Base-by-base conservation (phyloP, 2,888 invertebrate genomes). In the Drosophila paranaensis region DNA sequence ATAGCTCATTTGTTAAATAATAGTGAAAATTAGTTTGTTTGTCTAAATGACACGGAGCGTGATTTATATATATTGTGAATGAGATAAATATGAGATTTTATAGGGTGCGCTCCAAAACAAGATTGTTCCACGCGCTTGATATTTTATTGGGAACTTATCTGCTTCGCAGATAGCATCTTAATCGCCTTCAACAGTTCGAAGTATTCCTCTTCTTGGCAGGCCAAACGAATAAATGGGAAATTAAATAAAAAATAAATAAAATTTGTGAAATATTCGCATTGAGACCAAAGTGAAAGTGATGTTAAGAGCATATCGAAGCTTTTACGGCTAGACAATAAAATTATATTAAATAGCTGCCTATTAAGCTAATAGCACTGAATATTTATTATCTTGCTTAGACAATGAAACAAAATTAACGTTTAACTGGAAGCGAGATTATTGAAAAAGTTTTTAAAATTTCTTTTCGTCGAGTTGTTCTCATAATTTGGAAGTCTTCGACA, bases 11-110 rank as follows among this genome's bases (percentile, higher is more conserved):
- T 82, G 82, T 88, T 81, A 71, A 84, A 78, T 81, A 81, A 82
- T 81, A 84, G 82, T 87, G 85, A 84, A 87, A 82, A 82, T 82
- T 79, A 80, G 77, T 79, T 84, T 75, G 76, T 87, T 78, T 77
- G 81, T 69, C 74, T 55, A 53, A 54, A 30, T 54, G 84, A 87
- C 82, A 84, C 46, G 69, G 46, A 67, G 71, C 61, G 66, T 84
- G 88, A 82, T 87, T 84, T 87, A 84, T 82, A 53, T 65, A 60
- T 55, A 63, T 67, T 66, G 68, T 60, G 60, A 50, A 16, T 33
- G 50, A 73, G 54, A 56, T 80, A 78, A 78, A 62, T 64, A 58
- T 67, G 4, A 45, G 54, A 46, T 64, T 79, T 58, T 63, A 54
- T 60, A 62, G 70, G 55, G 56, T 56, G 60, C 67, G 43, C 42